Conservation (phyloP, 1,140 invertebrate species). For the Macrobrachium nipponense region DNA sequence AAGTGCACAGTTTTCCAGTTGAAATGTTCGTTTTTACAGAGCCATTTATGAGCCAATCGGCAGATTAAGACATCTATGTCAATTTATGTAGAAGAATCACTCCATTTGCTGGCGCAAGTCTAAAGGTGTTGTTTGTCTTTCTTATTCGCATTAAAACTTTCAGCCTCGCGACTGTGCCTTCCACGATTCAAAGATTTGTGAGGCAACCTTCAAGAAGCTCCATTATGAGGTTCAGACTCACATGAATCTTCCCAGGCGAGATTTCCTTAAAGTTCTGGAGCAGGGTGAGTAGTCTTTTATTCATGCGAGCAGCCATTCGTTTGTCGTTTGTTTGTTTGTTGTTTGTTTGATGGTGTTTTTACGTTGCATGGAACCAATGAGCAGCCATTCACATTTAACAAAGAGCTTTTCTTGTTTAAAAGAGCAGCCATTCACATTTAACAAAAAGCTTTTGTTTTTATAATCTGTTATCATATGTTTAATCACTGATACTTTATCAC, state of each 20-base stretch:
- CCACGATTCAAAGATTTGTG: slow-evolving; percentile 6
- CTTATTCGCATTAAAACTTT: background rate
- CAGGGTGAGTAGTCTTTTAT: background rate
- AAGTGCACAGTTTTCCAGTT: too few species aligned
- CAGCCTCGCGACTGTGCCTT: slow-evolving; percentile 22
- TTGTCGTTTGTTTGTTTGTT: too few species aligned
- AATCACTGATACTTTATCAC: background rate
- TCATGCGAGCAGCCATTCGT: too few species aligned
- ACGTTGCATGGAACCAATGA: too few species aligned
- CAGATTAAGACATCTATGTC: background rate
- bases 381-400: background rate
- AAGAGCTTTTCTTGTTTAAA: background rate
- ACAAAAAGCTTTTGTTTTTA: background rate
- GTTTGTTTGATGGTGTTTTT: too few species aligned
- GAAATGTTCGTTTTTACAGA: too few species aligned
- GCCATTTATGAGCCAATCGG: too few species aligned
- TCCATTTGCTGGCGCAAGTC: background rate
- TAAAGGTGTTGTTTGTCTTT: background rate
- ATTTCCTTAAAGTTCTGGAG: background rate
- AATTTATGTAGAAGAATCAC: background rate
- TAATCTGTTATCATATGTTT: background rate
- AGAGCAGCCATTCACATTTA: background rate
- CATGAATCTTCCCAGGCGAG: background rate
- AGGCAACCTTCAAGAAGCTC: background rate
- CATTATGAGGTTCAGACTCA: background rate